Evolutionary conservation across 2,797 vertebrate genomes (phyloP).

Genomic region (Okamejei kenojei): DNA sequence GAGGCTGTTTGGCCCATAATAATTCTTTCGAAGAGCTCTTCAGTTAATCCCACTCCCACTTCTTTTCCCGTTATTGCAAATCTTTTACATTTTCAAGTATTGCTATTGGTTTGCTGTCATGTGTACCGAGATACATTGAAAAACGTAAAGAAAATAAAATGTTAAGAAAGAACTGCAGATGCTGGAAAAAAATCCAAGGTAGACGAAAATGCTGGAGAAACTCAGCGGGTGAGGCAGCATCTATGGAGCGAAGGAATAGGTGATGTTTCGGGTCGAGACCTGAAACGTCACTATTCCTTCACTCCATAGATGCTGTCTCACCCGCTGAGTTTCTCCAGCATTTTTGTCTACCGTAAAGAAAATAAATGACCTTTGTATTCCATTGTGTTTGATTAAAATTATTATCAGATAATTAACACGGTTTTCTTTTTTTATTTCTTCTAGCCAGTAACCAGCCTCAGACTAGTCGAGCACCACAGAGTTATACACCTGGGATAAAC

Average conservation of each 20-base stretch:
- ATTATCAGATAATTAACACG: not conserved
- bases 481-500: constrained; percentile 45
- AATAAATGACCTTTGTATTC: not conserved
- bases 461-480: constrained; percentile 18
- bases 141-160: not conserved
- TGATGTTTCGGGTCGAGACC: too few species aligned
- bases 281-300: not conserved
- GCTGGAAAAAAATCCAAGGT: too few species aligned
- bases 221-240: too few species aligned
- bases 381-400: not conserved
- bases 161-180: too few species aligned
- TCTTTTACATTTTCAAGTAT: not conserved
- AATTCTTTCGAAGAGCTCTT: not conserved
- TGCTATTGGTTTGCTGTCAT: not conserved
- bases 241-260: too few species aligned
- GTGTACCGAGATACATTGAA: too few species aligned
- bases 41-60: not conserved
- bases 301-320: too few species aligned
- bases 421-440: not conserved
- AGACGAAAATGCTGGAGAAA: too few species aligned
- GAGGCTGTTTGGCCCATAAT: too few species aligned
- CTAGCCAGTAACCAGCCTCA: not conserved
- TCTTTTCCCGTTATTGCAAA: not conserved
- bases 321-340: too few species aligned
- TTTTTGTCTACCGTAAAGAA: not conserved